Conservation (phyloP, 2,888 invertebrate genomes). For the Bibio marci region DNA sequence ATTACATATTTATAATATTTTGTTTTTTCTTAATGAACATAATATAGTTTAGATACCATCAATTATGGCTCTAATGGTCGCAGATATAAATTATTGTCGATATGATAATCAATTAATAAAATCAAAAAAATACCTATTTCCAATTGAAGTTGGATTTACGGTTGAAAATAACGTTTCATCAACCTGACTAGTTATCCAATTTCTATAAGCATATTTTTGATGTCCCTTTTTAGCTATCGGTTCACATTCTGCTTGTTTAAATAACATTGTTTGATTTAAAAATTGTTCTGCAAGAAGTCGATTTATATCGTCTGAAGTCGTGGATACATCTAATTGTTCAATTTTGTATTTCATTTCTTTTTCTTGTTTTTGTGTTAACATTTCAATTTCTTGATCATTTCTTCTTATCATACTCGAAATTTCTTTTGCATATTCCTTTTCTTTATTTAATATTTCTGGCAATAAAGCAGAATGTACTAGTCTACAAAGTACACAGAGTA, state of each 20-base stretch:
- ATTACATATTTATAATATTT: too few relatives aligned
- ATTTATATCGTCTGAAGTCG: slow-evolving; percentile 58
- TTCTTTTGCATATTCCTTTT: slow-evolving; percentile 70
- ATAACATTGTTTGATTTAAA: slow-evolving; percentile 66
- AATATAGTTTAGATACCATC: too few relatives aligned
- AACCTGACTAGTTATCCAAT: slow-evolving; percentile 55
- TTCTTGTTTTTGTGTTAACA: slow-evolving; percentile 60
- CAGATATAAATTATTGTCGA: too few relatives aligned
- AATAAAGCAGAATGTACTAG: slow-evolving; percentile 71
- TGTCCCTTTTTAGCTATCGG: slow-evolving; percentile 68
- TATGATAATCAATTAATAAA: too few relatives aligned
- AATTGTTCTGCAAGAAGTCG: slow-evolving; percentile 65
- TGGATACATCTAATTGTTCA: slow-evolving; percentile 54
- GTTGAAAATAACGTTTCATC: slow-evolving; percentile 24
- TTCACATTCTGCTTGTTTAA: slow-evolving; percentile 72
- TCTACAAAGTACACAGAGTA: slow-evolving; percentile 18
- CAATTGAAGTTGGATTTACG: slow-evolving; percentile 20
- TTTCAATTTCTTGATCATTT: slow-evolving; percentile 53
- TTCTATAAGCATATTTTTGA: slow-evolving; percentile 70
- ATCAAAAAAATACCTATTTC: slow-evolving; percentile 18
- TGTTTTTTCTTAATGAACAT: too few relatives aligned
- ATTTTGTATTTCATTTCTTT: slow-evolving; percentile 80
- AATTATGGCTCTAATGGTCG: too few relatives aligned
- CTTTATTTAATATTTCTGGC: slow-evolving; percentile 73
- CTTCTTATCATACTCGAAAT: slow-evolving; percentile 55